Conservation (phyloP, 2,797 vertebrate species). For the Eospalax fontanierii region DNA sequence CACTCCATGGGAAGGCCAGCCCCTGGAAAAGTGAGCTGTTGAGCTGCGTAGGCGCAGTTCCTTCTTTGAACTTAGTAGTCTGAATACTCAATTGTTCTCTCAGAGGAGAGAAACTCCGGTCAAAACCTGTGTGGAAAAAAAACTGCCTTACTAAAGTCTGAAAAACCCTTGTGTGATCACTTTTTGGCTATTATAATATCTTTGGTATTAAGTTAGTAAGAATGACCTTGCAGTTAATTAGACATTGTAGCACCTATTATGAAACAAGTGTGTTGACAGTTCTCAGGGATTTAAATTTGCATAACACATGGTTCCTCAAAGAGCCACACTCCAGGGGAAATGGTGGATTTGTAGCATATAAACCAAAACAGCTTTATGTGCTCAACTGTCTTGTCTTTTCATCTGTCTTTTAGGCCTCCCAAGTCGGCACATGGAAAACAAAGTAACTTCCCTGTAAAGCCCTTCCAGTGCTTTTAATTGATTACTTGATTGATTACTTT, state of each 20-base stretch:
- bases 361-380: not conserved
- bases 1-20: not conserved
- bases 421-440: not conserved
- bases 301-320: not conserved
- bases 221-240: not conserved
- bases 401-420: not conserved
- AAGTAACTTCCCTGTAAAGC: not conserved
- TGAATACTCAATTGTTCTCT: not conserved
- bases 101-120: not conserved
- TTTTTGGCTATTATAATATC: not conserved
- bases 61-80: not conserved
- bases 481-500: too few relatives aligned
- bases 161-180: not conserved
- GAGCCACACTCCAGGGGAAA: not conserved
- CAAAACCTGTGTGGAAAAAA: not conserved
- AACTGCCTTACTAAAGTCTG: not conserved
- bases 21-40: not conserved
- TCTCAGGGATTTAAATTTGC: not conserved
- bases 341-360: not conserved
- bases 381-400: not conserved
- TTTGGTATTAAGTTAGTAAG: not conserved
- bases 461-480: too few relatives aligned
- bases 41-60: not conserved
- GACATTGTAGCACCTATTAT: not conserved
- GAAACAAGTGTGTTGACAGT: not conserved